phyloP scores from a whole-genome alignment of 2,888 invertebrate species.

The Troglohyphantes excavatus region DNA sequence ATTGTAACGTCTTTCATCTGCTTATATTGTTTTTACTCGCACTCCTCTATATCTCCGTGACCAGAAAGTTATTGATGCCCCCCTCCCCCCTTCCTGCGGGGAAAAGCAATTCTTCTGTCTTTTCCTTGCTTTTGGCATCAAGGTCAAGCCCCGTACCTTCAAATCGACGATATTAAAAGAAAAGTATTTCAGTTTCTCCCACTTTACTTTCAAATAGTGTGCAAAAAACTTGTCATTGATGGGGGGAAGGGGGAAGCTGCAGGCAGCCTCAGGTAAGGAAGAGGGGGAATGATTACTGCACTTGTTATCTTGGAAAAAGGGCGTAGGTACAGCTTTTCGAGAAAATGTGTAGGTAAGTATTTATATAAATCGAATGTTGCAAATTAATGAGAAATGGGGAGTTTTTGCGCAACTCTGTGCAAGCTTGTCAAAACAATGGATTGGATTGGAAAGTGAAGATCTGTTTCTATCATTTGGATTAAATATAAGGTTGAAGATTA shows the following conservation, averaged over 20 bases:
- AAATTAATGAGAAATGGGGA: background rate
- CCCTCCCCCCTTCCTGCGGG: conserved; percentile 29
- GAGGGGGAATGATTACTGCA: conserved; percentile 27
- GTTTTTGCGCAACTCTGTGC: background rate
- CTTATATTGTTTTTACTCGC: conserved; percentile 70
- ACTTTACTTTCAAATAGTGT: conserved; percentile 26
- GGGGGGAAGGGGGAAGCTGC: background rate
- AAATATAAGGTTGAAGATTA: too few relatives aligned
- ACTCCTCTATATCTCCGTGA: conserved; percentile 67
- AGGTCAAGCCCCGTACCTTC: conserved; percentile 68
- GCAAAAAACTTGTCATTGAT: conserved; percentile 42
- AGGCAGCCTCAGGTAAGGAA: background rate
- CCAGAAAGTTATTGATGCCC: conserved; percentile 68
- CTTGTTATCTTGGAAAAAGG: conserved; percentile 28
- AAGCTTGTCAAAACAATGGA: background rate
- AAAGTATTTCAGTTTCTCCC: conserved; percentile 32
- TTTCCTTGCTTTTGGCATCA: conserved; percentile 54
- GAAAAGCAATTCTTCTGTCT: conserved; percentile 57
- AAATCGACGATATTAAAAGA: conserved; percentile 72
- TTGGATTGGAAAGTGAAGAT: too few relatives aligned
- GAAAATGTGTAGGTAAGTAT: conserved; percentile 23
- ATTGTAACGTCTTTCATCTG: conserved; percentile 65
- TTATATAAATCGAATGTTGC: background rate
- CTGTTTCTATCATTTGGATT: too few relatives aligned
- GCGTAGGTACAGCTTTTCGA: conserved; percentile 19